phyloP scores from a whole-genome alignment of 2,888 invertebrate species.

The Ochropacha duplaris region DNA sequence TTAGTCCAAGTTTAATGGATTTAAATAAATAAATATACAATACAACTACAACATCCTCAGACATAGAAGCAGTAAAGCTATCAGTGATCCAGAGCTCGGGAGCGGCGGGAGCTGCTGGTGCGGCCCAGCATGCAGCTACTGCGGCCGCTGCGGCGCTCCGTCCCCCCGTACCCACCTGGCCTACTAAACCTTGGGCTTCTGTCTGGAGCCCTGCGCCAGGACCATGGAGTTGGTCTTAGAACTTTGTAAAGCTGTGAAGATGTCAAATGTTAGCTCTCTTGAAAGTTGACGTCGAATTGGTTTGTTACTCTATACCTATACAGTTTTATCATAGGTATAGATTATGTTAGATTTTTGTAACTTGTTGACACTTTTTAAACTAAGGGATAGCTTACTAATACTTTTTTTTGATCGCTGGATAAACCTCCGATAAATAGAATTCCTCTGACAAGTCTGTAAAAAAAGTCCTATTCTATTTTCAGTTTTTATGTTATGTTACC shows the following conservation, averaged over 20 bases:
- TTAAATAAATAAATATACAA: neutral
- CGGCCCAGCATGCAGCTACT: slow-evolving; percentile 83
- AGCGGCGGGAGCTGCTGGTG: slow-evolving; percentile 77
- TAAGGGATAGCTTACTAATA: too few relatives aligned
- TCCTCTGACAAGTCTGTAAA: too few relatives aligned
- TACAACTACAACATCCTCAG: slow-evolving; percentile 37
- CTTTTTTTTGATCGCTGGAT: too few relatives aligned
- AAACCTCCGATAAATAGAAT: too few relatives aligned
- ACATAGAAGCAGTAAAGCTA: slow-evolving; percentile 83
- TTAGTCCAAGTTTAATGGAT: too few relatives aligned
- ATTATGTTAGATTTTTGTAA: too few relatives aligned
- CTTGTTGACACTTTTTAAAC: too few relatives aligned
- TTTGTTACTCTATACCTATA: too few relatives aligned
- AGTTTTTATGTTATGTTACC: too few relatives aligned
- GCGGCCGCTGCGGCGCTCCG: slow-evolving; percentile 83
- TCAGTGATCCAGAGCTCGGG: slow-evolving; percentile 85
- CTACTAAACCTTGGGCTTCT: slow-evolving; percentile 38
- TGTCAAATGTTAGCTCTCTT: neutral
- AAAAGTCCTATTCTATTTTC: too few relatives aligned
- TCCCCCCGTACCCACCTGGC: slow-evolving; percentile 53
- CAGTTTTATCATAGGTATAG: too few relatives aligned
- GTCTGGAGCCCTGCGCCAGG: slow-evolving; percentile 42
- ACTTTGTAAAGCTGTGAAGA: too few relatives aligned
- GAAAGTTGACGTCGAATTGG: neutral
- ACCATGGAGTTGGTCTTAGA: slow-evolving; percentile 64